Evolutionary conservation across 2,888 invertebrate genomes (phyloP).

Genomic region (Thalpophila matura): DNA sequence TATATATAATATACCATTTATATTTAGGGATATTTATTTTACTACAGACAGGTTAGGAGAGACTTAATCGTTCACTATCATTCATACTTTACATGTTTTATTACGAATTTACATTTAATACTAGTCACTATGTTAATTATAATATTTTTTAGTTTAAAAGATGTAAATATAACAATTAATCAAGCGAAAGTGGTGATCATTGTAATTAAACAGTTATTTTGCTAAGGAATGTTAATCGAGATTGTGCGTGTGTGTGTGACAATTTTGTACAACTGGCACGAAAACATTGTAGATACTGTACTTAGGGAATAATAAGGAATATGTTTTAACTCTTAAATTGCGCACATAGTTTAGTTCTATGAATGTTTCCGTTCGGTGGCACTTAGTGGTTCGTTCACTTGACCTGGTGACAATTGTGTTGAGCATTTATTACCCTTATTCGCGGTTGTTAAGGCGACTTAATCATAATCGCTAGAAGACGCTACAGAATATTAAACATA

Average conservation of each 20-base stretch:
- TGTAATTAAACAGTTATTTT: slow-evolving; percentile 69
- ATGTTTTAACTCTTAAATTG: slow-evolving; percentile 59
- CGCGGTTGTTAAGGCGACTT: not conserved
- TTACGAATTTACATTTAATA: slow-evolving; percentile 79
- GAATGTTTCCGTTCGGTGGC: slow-evolving; percentile 52
- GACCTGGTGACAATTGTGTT: slow-evolving; percentile 39
- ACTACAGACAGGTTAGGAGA: slow-evolving; percentile 67
- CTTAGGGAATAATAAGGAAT: slow-evolving; percentile 13
- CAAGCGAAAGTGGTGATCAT: slow-evolving; percentile 66
- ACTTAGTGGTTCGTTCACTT: slow-evolving; percentile 42
- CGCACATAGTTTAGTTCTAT: slow-evolving; percentile 54
- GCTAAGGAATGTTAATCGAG: slow-evolving; percentile 68
- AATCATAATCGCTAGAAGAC: slow-evolving; percentile 10
- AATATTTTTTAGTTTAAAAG: slow-evolving; percentile 64
- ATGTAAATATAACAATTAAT: slow-evolving; percentile 69
- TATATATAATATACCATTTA: slow-evolving; percentile 54
- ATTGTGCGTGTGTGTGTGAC: slow-evolving; percentile 52
- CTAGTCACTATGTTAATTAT: slow-evolving; percentile 72
- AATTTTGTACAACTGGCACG: slow-evolving; percentile 67
- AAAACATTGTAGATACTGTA: slow-evolving; percentile 68
- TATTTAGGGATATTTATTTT: slow-evolving; percentile 71
- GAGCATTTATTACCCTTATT: slow-evolving; percentile 26
- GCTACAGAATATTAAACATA: slow-evolving; percentile 5
- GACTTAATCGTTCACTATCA: slow-evolving; percentile 64
- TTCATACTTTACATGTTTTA: slow-evolving; percentile 72